These are phyloP conservation scores for Zoroaster sp. DNA, from an alignment of 53 echinoderm and acorn worm species.

Conservation along the genomic window DNA sequence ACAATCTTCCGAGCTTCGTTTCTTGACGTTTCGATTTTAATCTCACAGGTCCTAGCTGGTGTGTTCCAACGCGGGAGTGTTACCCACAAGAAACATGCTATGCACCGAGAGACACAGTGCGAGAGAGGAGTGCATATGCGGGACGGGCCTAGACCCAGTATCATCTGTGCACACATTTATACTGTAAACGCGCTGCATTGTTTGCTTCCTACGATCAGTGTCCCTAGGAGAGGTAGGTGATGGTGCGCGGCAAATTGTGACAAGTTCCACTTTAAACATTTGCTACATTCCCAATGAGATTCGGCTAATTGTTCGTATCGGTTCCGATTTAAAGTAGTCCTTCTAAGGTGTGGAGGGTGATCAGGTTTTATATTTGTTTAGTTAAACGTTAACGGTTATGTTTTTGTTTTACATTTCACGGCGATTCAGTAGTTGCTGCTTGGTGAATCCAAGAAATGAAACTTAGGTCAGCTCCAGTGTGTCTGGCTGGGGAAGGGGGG, in stretches of 20 bases:
- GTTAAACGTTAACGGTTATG: no score
- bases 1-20: slow-evolving; percentile 65
- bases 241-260: not conserved
- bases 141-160: not conserved
- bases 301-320: not conserved
- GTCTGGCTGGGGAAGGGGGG: no score
- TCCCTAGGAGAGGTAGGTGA: not conserved
- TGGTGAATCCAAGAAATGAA: no score
- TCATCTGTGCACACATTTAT: slow-evolving; percentile 23
- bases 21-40: slow-evolving; percentile 63
- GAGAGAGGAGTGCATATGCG: not conserved
- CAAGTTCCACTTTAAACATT: slow-evolving; percentile 29
- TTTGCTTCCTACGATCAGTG: not conserved
- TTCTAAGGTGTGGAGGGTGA: no score
- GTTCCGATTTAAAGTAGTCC: not conserved
- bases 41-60: not conserved
- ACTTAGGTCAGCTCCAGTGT: no score
- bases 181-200: not conserved
- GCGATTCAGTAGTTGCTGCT: no score
- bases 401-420: no score
- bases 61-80: not conserved
- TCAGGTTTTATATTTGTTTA: no score
- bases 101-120: not conserved
- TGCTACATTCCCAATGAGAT: slow-evolving; percentile 26
- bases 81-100: not conserved